These are phyloP conservation scores for Nasonia vitripennis DNA, from an alignment of 1,140 invertebrate genomes.

Conservation along the genomic window DNA sequence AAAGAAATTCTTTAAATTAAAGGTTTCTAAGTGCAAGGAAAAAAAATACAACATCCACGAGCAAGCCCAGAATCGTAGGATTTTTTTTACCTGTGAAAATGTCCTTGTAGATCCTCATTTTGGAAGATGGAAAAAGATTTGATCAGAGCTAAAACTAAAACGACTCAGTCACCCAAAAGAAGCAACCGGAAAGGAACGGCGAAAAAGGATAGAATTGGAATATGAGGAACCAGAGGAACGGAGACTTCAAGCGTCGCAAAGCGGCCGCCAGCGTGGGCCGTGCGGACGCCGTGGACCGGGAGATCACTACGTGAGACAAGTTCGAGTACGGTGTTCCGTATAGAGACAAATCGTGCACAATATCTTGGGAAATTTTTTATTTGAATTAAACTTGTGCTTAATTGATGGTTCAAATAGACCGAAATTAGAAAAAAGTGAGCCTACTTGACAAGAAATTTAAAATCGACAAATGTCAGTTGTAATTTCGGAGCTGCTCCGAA, in stretches of 20 bases:
- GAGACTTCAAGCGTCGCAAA: not conserved
- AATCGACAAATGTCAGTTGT: not conserved
- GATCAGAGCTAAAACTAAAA: constrained; percentile 80
- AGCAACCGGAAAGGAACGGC: constrained; percentile 77
- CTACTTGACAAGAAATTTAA: not conserved
- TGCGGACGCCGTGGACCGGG: not conserved
- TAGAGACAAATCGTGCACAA: not conserved
- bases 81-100: constrained; percentile 88
- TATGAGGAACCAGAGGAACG: constrained; percentile 21
- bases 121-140: constrained; percentile 83
- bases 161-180: constrained; percentile 77
- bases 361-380: not conserved
- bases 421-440: not conserved
- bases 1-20: not conserved
- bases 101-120: constrained; percentile 97
- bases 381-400: not conserved
- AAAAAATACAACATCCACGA: not conserved
- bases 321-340: not conserved
- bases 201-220: constrained; percentile 10
- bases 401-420: not conserved
- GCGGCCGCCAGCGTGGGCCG: no score
- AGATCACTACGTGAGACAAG: constrained; percentile 39
- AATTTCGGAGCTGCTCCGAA: no score
- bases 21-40: not conserved
- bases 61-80: not conserved